A percentile compares a stretch with the other conserved stretches of the same genome.
phyloP scores from a whole-genome alignment of 2,113 vertebrate genomes.

The Tapirus terrestris region DNA sequence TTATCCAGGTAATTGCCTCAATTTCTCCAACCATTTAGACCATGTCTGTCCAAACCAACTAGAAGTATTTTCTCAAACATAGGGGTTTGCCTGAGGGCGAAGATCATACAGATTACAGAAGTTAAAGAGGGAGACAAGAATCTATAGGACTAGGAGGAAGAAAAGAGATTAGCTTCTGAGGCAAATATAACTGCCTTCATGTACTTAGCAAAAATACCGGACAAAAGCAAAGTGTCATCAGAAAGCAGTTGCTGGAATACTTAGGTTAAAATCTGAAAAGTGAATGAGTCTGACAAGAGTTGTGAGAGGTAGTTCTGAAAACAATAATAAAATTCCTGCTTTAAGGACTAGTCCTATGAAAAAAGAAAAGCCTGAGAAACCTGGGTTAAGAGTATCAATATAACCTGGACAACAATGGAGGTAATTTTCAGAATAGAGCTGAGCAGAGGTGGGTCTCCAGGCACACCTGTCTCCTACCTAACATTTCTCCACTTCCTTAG shows the following conservation, averaged over 20 bases:
- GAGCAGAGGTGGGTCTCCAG: neutral
- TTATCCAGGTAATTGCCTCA: neutral
- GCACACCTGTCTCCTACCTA: neutral
- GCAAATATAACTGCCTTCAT: neutral
- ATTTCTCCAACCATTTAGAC: neutral
- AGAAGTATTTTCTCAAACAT: neutral
- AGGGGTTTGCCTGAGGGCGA: neutral
- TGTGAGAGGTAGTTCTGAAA: neutral
- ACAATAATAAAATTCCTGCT: neutral
- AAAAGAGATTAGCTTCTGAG: neutral
- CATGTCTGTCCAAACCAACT: neutral
- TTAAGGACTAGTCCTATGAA: neutral
- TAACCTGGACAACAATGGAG: neutral
- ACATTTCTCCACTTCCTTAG: neutral
- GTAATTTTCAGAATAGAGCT: neutral
- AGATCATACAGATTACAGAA: neutral
- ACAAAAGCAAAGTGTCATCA: neutral
- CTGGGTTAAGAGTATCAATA: neutral
- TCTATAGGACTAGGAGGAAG: neutral
- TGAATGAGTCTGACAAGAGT: neutral
- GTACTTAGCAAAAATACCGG: neutral
- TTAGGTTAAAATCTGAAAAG: neutral
- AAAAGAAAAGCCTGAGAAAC: neutral
- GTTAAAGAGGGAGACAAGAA: neutral
- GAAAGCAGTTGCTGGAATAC: constrained; percentile 5